Percentiles rank a stretch among this genome's conserved stretches.
phyloP scores from a whole-genome alignment of 30 jellyfish, hydroid and myxozoan genomes.

The Haliclystus octoradiatus region DNA sequence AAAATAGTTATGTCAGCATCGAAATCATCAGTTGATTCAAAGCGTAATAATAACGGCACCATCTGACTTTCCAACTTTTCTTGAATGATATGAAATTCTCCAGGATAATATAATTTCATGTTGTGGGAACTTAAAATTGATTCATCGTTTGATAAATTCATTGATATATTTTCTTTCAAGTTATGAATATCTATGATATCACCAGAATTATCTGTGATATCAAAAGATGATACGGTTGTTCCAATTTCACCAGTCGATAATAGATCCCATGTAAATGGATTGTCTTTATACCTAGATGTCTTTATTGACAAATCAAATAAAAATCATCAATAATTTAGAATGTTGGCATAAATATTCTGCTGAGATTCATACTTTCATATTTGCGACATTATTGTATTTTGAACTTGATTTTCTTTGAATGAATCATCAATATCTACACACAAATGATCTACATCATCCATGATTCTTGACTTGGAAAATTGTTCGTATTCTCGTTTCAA shows the following conservation, averaged over 20 bases:
- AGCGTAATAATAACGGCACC: slow-evolving; percentile 30
- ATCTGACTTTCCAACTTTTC: slow-evolving; percentile 15
- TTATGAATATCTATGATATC: slow-evolving; percentile 16
- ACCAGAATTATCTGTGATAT: slow-evolving; percentile 10
- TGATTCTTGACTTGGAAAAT: too few species aligned
- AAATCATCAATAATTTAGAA: too few species aligned
- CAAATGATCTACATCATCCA: too few species aligned
- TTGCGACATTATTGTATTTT: too few species aligned
- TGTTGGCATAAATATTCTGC: too few species aligned
- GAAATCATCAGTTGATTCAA: slow-evolving; percentile 24
- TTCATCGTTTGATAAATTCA: slow-evolving; percentile 6
- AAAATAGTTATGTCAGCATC: slow-evolving; percentile 32
- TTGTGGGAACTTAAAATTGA: too few species aligned
- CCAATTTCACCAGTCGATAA: slow-evolving; percentile 34
- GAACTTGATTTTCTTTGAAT: too few species aligned
- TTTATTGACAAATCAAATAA: too few species aligned
- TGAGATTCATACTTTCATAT: too few species aligned
- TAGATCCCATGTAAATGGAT: slow-evolving; percentile 35
- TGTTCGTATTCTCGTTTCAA: too few species aligned
- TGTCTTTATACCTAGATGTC: too few species aligned
- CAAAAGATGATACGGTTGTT: slow-evolving; percentile 20
- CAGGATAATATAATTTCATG: slow-evolving; percentile 19
- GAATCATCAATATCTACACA: too few species aligned
- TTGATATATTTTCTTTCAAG: slow-evolving; percentile 19
- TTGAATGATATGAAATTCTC: slow-evolving; percentile 23